phyloP scores from a whole-genome alignment of 2,797 vertebrate species.

The Linurgus olivaceus region DNA sequence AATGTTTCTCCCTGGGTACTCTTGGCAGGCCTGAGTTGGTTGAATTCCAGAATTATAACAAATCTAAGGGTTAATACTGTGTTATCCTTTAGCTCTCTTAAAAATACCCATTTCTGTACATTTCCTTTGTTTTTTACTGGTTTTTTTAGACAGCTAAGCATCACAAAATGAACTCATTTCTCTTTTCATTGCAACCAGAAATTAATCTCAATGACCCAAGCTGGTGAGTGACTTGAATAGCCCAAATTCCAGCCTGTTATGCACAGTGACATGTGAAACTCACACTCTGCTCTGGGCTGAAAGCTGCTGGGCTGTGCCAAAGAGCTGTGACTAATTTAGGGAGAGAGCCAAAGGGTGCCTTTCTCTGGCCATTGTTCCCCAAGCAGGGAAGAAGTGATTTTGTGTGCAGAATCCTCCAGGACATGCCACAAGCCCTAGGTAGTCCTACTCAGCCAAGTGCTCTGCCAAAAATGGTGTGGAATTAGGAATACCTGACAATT shows the following conservation, averaged over 20 bases:
- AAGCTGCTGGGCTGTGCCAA: neutral
- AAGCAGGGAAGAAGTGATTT: neutral
- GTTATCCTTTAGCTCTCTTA: neutral
- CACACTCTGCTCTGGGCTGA: neutral
- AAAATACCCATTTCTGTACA: neutral
- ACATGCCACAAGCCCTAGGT: neutral
- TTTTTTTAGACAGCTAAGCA: neutral
- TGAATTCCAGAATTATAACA: neutral
- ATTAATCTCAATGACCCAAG: neutral
- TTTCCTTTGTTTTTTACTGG: neutral
- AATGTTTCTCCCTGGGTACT: neutral
- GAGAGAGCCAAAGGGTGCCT: conserved; percentile 11
- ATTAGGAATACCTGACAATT: neutral
- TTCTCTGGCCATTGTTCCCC: neutral
- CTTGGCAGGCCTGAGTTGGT: neutral
- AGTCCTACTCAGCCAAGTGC: neutral
- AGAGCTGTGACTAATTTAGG: conserved; percentile 15
- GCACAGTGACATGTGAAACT: conserved; percentile 10
- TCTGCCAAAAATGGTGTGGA: neutral
- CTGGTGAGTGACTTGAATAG: conserved; percentile 20
- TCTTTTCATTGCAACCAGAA: neutral
- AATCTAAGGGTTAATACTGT: neutral
- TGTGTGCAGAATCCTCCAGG: neutral
- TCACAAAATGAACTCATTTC: neutral
- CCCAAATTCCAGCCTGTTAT: conserved; percentile 20